Percentiles rank a stretch among this genome's conserved stretches.
These are phyloP conservation scores for Pogonocherus hispidulus DNA, from an alignment of 2,888 invertebrate genomes.

Conservation along the genomic window DNA sequence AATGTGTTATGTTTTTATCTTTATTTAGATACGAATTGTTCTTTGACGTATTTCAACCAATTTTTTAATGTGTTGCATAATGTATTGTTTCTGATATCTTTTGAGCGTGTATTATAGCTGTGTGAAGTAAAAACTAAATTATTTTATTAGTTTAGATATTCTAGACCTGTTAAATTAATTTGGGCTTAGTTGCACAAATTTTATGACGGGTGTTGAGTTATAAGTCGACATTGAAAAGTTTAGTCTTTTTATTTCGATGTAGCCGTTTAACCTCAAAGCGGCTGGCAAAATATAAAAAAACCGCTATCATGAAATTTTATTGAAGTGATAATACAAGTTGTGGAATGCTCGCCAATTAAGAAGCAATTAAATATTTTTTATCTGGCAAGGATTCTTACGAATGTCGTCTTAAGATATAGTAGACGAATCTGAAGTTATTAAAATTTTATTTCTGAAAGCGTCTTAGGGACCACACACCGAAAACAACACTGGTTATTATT, in stretches of 20 bases:
- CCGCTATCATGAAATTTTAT: slow-evolving; percentile 7
- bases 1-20: too few relatives aligned
- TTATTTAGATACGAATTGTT: too few relatives aligned
- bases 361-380: slow-evolving; percentile 33
- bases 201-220: neutral
- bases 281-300: neutral
- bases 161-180: neutral
- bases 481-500: neutral
- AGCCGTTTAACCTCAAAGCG: neutral
- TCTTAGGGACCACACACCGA: slow-evolving; percentile 15
- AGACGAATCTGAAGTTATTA: neutral
- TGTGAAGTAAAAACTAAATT: too few relatives aligned
- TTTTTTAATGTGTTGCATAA: too few relatives aligned
- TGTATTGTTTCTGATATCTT: too few relatives aligned
- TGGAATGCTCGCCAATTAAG: slow-evolving; percentile 33
- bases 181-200: neutral
- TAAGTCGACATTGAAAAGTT: neutral
- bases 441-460: neutral
- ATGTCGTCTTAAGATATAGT: neutral
- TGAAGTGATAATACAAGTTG: neutral
- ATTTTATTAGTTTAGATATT: too few relatives aligned
- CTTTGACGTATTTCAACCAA: too few relatives aligned
- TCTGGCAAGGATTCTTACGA: neutral
- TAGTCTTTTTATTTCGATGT: neutral
- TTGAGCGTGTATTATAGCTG: too few relatives aligned